phyloP scores from a whole-genome alignment of 2,888 invertebrate species.

The Dyspetes luteomarginatus region DNA sequence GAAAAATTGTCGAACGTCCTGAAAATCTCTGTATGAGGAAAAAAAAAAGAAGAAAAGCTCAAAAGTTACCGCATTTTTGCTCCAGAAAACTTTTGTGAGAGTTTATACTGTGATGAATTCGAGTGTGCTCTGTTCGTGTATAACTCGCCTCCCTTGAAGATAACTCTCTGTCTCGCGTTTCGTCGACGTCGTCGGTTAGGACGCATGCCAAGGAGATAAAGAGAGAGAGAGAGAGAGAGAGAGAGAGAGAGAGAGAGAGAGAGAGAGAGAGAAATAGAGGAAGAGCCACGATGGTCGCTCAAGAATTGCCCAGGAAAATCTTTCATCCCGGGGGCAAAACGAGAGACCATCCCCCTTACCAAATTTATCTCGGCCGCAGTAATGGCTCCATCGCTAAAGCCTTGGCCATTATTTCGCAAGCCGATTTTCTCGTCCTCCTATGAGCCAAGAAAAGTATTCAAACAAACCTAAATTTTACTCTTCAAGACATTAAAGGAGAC shows the following conservation, averaged over 20 bases:
- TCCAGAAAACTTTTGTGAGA: slow-evolving; percentile 45
- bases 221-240: slow-evolving; percentile 7
- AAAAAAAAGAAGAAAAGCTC: slow-evolving; percentile 32
- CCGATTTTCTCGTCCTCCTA: slow-evolving; percentile 10
- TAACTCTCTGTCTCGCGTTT: slow-evolving; percentile 50
- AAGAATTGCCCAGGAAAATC: slow-evolving; percentile 51
- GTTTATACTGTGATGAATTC: slow-evolving; percentile 56
- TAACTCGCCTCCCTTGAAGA: slow-evolving; percentile 31
- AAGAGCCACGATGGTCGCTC: slow-evolving; percentile 31
- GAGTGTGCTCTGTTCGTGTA: slow-evolving; percentile 14
- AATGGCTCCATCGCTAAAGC: slow-evolving; percentile 48
- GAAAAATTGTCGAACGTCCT: background rate
- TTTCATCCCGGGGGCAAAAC: slow-evolving; percentile 47
- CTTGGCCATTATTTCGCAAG: slow-evolving; percentile 11
- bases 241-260: background rate
- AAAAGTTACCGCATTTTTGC: slow-evolving; percentile 31
- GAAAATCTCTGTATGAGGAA: background rate
- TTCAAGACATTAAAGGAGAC: background rate
- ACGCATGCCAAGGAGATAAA: background rate
- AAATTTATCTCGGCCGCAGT: slow-evolving; percentile 57
- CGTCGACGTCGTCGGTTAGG: slow-evolving; percentile 24
- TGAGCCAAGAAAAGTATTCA: slow-evolving; percentile 46
- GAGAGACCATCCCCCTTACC: slow-evolving; percentile 23
- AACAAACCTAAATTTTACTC: slow-evolving; percentile 48
- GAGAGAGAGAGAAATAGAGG: no score